Conservation (phyloP, 2,888 invertebrate genomes). For the Trachelus iudaicus region DNA sequence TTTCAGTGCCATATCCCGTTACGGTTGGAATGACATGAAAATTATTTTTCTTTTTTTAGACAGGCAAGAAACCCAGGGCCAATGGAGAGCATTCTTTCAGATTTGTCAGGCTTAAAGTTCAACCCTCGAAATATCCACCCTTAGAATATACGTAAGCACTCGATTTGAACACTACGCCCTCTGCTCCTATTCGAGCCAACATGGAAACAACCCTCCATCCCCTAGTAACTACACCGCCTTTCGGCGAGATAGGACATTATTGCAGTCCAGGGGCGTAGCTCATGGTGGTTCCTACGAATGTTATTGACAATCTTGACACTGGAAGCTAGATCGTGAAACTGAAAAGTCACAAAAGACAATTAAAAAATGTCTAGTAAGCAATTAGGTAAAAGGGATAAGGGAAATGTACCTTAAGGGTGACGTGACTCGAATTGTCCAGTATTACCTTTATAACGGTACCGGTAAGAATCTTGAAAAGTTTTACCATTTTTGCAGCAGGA, state of each 20-base stretch:
- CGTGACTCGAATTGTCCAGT: background rate
- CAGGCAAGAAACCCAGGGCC: background rate
- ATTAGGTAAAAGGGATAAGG: background rate
- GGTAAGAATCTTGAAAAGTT: background rate
- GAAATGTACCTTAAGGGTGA: background rate
- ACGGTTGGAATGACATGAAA: background rate
- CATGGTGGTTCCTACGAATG: background rate
- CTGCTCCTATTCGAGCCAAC: background rate
- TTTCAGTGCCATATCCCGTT: background rate
- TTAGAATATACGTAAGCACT: constrained; percentile 14
- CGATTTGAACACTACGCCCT: constrained; percentile 32
- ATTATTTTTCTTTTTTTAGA: constrained; percentile 11
- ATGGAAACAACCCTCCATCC: constrained; percentile 7
- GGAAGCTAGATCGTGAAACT: background rate
- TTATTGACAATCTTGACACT: background rate
- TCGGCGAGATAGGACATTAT: constrained; percentile 31
- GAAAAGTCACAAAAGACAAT: background rate
- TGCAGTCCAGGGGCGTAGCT: constrained; percentile 27
- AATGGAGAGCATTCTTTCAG: background rate
- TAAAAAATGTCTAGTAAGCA: background rate
- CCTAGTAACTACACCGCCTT: constrained; percentile 10
- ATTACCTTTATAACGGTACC: background rate
- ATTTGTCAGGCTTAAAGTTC: background rate
- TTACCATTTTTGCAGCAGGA: background rate
- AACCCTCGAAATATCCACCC: constrained; percentile 1